phyloP scores from a whole-genome alignment of 2,113 vertebrate genomes.

The Cephalopholis sonnerati region DNA sequence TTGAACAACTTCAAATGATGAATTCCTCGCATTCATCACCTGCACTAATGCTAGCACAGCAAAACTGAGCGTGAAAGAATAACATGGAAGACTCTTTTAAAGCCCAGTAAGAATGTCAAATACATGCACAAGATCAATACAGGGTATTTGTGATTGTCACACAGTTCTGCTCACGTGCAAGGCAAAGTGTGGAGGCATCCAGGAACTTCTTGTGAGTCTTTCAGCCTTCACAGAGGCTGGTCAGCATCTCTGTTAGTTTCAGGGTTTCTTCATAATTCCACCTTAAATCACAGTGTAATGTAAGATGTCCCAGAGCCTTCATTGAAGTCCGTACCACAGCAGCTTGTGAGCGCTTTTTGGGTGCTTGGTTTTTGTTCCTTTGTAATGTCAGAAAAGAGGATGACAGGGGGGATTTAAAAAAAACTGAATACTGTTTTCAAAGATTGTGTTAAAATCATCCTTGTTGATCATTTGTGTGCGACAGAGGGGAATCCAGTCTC shows the following conservation, averaged over 20 bases:
- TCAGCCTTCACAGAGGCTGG: conserved; percentile 37
- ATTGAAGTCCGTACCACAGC: conserved; percentile 20
- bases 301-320: conserved; percentile 35
- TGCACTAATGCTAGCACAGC: conserved; percentile 65
- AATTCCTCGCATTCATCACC: conserved; percentile 62
- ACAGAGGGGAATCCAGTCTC: conserved; percentile 54
- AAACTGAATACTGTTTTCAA: conserved; percentile 79
- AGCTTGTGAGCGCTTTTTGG: conserved; percentile 25
- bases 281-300: conserved; percentile 62
- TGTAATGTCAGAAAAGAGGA: conserved; percentile 52
- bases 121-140: conserved; percentile 59
- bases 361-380: conserved; percentile 74
- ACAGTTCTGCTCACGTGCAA: conserved; percentile 55
- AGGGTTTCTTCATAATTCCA: conserved; percentile 49
- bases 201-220: conserved; percentile 22
- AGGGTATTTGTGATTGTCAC: conserved; percentile 81
- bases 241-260: conserved; percentile 21
- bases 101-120: conserved; percentile 49
- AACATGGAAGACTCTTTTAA: conserved; percentile 84
- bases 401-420: conserved; percentile 39
- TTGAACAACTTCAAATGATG: conserved; percentile 56
- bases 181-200: conserved; percentile 24
- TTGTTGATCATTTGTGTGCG: conserved; percentile 75
- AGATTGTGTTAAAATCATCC: conserved; percentile 68
- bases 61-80: conserved; percentile 70